Base-by-base conservation (phyloP, 2,888 invertebrate species). In the Tipula lateralis region DNA sequence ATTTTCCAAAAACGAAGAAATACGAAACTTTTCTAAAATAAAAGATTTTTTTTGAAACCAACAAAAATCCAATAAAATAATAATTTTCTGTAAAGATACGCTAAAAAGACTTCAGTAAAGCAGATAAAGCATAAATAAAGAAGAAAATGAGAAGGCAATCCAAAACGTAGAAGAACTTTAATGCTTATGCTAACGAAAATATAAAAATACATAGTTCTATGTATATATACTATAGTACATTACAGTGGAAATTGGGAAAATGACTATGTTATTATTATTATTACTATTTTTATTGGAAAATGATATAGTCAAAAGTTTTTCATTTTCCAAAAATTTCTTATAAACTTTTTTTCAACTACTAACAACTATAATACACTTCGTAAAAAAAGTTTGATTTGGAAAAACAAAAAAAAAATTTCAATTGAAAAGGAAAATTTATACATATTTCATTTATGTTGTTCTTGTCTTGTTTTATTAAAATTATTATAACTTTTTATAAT, bases 231-330 rank as follows among this genome's bases (percentile, higher is more conserved):
- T n/a, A 44, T n/a, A 50, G 19, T 39, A 24, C 9, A 66, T n/a
- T 7, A 66, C 9, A 66, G 66, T 66, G 19, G 24, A 66, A 66
- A 66, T 66, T 66, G 66, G 66, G 9, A 66, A 66, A 66, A 0
- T 24, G 66, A 66, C 66, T 66, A 24, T 66, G 24, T 66, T 66
- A 66, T 9, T 66, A 66, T 24, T 9, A 66, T 9, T 66, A 66
- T 66, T 66, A 66, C 24, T 66, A 66, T 66, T 66, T 66, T 66
- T 66, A 66, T 66, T 66, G 66, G 66, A 24, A 66, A 66, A 66
- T 66, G 66, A 66, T 66, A 66, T 66, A 66, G 66, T 24, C 66
- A 66, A 66, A 66, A 66, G 66, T 66, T 66, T 66, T 24, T 66
- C 66, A 12, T 66, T 66, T 66, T 50, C 16, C 44, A 2, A 66